Percentiles rank a stretch among this genome's conserved stretches.
Conservation (phyloP, 2,888 invertebrate genomes). For the Apomyelois bistriatella region DNA sequence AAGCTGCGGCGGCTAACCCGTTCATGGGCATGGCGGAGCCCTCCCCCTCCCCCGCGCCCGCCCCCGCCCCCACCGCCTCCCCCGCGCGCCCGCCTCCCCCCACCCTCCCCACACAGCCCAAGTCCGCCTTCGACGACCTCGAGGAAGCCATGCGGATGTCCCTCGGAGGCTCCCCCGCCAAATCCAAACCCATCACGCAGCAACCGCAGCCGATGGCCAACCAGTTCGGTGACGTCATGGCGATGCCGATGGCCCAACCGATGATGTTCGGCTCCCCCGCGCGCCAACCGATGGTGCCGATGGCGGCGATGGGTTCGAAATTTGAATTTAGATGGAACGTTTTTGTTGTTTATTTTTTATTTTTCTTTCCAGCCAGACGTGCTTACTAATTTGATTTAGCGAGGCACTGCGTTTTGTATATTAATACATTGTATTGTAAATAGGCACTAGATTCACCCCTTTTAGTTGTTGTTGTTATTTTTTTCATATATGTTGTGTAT, state of each 20-base stretch:
- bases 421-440: slow-evolving; percentile 24
- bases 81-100: slow-evolving; percentile 78
- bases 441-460: slow-evolving; percentile 9
- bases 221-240: slow-evolving; percentile 63
- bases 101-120: slow-evolving; percentile 61
- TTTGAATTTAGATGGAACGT: slow-evolving; percentile 47
- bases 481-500: slow-evolving; percentile 17
- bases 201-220: slow-evolving; percentile 61
- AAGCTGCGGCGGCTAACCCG: slow-evolving; percentile 82
- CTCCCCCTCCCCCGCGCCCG: slow-evolving; percentile 51
- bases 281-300: slow-evolving; percentile 67
- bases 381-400: slow-evolving; percentile 22
- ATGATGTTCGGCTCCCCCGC: slow-evolving; percentile 72
- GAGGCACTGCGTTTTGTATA: slow-evolving; percentile 30
- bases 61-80: slow-evolving; percentile 64
- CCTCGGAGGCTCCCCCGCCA: slow-evolving; percentile 82
- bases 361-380: slow-evolving; percentile 20
- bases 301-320: slow-evolving; percentile 75
- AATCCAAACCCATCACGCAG: slow-evolving; percentile 55
- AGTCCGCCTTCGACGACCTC: slow-evolving; percentile 84
- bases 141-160: slow-evolving; percentile 85
- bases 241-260: slow-evolving; percentile 57
- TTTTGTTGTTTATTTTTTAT: slow-evolving; percentile 36
- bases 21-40: slow-evolving; percentile 82
- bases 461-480: slow-evolving; percentile 13